Percentiles rank a stretch among this genome's conserved stretches.
Evolutionary conservation across 2,797 vertebrate genomes (phyloP).

Genomic region (Sebastiscus albofasciatus): DNA sequence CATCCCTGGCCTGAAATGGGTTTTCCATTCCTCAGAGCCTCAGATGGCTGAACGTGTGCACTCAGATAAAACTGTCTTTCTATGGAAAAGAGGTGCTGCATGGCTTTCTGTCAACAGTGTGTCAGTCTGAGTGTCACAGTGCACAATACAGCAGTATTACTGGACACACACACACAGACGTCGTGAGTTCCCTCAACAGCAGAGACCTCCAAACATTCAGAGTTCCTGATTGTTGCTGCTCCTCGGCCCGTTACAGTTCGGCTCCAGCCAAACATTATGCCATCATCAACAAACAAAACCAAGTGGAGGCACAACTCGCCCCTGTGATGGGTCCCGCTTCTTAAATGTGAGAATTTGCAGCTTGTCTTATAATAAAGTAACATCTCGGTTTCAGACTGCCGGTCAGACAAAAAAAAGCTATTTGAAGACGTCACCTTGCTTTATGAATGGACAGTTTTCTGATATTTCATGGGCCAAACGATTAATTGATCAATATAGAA

Average conservation of each 20-base stretch:
- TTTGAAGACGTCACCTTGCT: not conserved
- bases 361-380: not conserved
- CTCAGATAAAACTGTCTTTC: constrained; percentile 15
- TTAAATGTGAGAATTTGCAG: not conserved
- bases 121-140: constrained; percentile 25
- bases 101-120: constrained; percentile 25
- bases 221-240: constrained; percentile 51
- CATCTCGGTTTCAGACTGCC: not conserved
- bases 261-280: constrained; percentile 33
- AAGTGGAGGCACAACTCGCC: not conserved
- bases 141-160: constrained; percentile 6
- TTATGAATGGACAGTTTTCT: not conserved
- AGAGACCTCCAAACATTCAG: constrained; percentile 55
- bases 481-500: not conserved
- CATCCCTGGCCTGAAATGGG: constrained; percentile 4
- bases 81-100: constrained; percentile 17
- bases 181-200: constrained; percentile 24
- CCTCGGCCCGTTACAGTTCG: constrained; percentile 17
- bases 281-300: constrained; percentile 32
- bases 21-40: constrained; percentile 1
- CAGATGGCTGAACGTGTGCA: not conserved
- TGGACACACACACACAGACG: not conserved
- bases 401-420: not conserved
- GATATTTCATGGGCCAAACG: not conserved
- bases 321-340: not conserved